Evolutionary conservation across 2,888 invertebrate species (phyloP).

Genomic region (Salticus scenicus): DNA sequence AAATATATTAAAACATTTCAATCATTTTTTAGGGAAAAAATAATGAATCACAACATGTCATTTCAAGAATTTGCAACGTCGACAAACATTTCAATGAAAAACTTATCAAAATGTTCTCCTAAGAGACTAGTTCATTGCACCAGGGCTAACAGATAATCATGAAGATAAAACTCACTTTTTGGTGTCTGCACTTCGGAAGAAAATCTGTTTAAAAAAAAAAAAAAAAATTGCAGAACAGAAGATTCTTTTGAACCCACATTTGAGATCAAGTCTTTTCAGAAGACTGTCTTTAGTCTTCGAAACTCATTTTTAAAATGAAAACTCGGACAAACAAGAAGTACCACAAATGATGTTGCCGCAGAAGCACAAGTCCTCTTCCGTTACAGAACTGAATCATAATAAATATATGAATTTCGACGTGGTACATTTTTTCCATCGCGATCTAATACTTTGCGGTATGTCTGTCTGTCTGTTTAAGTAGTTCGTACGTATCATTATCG

Average conservation of each 20-base stretch:
- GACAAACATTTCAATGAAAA: background rate
- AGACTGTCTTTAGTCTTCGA: background rate
- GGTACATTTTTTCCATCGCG: background rate
- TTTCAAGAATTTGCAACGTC: background rate
- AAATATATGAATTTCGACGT: background rate
- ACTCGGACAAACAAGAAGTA: slow-evolving; percentile 4
- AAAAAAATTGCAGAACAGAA: background rate
- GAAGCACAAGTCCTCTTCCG: slow-evolving; percentile 18
- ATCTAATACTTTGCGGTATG: slow-evolving; percentile 65
- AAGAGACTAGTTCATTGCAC: slow-evolving; percentile 36
- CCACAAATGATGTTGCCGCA: slow-evolving; percentile 24
- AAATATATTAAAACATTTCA: slow-evolving; percentile 17
- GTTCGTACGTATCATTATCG: slow-evolving; percentile 56
- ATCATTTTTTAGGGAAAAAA: too few relatives aligned
- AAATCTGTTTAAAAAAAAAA: slow-evolving; percentile 1
- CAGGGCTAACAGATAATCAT: slow-evolving; percentile 4
- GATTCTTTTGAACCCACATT: slow-evolving; percentile 10
- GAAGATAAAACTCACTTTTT: background rate
- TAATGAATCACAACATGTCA: slow-evolving; percentile 38
- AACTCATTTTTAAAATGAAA: background rate
- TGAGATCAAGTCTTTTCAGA: slow-evolving; percentile 7
- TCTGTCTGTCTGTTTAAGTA: slow-evolving; percentile 59
- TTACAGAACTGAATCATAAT: background rate
- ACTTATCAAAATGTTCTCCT: background rate
- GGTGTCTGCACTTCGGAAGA: background rate